A percentile compares a stretch with the other conserved stretches of the same genome.
Evolutionary conservation across 2,888 invertebrate species (phyloP).

Genomic region (Euphydryas editha): DNA sequence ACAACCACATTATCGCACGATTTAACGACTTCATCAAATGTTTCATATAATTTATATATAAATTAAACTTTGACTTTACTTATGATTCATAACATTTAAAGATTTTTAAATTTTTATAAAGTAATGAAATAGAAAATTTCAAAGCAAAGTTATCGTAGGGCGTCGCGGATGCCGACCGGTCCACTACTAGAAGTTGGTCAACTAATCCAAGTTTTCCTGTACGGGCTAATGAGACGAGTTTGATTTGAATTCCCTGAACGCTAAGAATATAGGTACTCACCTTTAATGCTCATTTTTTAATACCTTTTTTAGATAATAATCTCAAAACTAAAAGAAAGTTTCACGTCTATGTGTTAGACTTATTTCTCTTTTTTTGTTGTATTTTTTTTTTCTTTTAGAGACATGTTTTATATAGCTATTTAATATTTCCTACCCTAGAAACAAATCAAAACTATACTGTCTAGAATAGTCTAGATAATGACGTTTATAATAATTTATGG

Average conservation of each 20-base stretch:
- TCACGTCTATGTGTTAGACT: not conserved
- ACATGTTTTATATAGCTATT: too few species aligned
- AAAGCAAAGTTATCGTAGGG: conserved; percentile 46
- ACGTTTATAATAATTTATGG: not conserved
- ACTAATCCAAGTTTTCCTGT: conserved; percentile 83
- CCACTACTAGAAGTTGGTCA: conserved; percentile 70
- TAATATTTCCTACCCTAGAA: too few species aligned
- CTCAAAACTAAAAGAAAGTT: not conserved
- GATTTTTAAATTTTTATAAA: conserved; percentile 24
- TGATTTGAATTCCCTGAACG: conserved; percentile 74
- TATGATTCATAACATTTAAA: conserved; percentile 7
- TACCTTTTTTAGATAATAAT: conserved; percentile 5
- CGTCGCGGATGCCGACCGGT: conserved; percentile 43
- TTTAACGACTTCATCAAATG: not conserved
- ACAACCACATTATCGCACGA: not conserved
- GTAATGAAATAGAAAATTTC: conserved; percentile 42
- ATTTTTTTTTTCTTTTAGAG: too few species aligned
- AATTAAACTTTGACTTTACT: conserved; percentile 4
- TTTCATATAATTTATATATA: not conserved
- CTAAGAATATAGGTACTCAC: conserved; percentile 55
- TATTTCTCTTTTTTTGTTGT: too few species aligned
- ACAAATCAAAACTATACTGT: too few species aligned
- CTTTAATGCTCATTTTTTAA: conserved; percentile 19
- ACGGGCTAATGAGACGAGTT: conserved; percentile 81
- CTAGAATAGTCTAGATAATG: too few species aligned